phyloP scores from a whole-genome alignment of 2,113 vertebrate genomes.

The Rynchops niger region DNA sequence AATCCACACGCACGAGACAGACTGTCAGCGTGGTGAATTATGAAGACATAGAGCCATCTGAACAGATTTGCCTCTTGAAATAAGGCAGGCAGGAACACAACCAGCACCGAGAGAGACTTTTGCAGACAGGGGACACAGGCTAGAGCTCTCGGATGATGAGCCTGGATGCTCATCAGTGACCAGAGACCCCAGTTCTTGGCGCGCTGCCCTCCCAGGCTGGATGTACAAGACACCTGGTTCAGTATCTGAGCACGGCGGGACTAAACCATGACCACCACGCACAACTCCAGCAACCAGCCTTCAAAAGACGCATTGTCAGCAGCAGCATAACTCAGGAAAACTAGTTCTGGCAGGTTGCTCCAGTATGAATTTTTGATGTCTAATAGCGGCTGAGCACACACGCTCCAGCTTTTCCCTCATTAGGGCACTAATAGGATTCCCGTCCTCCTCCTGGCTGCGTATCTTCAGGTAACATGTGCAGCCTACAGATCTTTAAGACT shows the following conservation, averaged over 20 bases:
- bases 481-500: not conserved
- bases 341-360: fast-evolving
- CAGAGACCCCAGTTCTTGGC: fast-evolving
- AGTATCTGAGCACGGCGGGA: fast-evolving
- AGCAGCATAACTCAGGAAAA: not conserved
- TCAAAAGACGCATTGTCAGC: not conserved
- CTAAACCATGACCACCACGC: not conserved
- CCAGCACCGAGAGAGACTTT: not conserved
- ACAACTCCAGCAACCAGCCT: not conserved
- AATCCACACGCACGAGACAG: not conserved
- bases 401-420: not conserved
- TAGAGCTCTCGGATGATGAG: fast-evolving
- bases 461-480: not conserved
- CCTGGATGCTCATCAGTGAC: not conserved
- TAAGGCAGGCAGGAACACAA: not conserved
- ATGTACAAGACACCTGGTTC: not conserved
- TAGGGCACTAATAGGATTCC: not conserved
- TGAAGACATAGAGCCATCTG: not conserved
- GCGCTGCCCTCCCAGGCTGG: fast-evolving
- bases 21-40: not conserved
- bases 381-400: not conserved
- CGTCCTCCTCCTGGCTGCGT: not conserved
- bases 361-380: not conserved
- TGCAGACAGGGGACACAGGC: not conserved
- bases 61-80: not conserved